These are phyloP conservation scores for Iselma pallidipennis DNA, from an alignment of 2,888 invertebrate species.

Conservation along the genomic window DNA sequence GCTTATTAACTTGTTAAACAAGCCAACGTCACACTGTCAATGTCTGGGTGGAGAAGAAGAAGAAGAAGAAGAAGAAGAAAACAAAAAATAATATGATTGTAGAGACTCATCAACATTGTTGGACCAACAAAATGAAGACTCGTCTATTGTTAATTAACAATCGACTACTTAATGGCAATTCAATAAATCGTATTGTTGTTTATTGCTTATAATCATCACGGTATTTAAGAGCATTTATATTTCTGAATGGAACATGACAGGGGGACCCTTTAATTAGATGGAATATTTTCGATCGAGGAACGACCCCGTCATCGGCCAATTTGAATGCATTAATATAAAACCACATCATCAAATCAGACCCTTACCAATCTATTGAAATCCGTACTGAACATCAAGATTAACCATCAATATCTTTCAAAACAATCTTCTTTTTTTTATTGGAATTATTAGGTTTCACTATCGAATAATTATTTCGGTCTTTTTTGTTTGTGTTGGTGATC, in stretches of 20 bases:
- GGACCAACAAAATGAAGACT: conserved; percentile 48
- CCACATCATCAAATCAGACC: neutral
- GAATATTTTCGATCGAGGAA: neutral
- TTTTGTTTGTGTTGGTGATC: too few species aligned
- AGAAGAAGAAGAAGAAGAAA: conserved; percentile 6
- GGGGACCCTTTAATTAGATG: neutral
- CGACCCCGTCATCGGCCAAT: neutral
- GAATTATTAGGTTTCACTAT: too few species aligned
- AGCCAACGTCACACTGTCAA: conserved; percentile 40
- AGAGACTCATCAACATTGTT: conserved; percentile 50
- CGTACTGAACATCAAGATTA: too few species aligned
- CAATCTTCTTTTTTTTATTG: too few species aligned
- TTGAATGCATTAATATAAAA: neutral
- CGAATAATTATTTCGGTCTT: too few species aligned
- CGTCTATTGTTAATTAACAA: conserved; percentile 51
- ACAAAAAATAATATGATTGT: conserved; percentile 33
- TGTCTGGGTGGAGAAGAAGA: conserved; percentile 4
- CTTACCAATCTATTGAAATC: too few species aligned
- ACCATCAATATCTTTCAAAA: too few species aligned
- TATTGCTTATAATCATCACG: conserved; percentile 41
- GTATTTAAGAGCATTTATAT: conserved; percentile 32
- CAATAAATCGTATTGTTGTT: conserved; percentile 41
- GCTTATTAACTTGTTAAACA: conserved; percentile 57
- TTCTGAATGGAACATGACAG: neutral
- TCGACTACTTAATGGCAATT: conserved; percentile 48